Evolutionary conservation across 2,113 vertebrate species (phyloP).

Genomic region (Solenodon paradoxus): DNA sequence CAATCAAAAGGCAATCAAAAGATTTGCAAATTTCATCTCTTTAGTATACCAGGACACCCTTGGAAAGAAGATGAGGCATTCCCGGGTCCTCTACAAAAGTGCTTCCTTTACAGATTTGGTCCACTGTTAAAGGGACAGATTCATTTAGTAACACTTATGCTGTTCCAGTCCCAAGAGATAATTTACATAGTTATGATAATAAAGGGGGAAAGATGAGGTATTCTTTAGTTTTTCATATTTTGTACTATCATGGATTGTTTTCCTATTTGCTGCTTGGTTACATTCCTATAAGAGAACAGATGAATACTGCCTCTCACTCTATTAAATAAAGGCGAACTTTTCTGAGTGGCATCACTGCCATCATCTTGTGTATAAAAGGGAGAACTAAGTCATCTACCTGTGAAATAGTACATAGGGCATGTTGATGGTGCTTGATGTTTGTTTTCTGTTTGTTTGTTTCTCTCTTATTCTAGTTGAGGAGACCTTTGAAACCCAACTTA

Average conservation of each 20-base stretch:
- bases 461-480: background rate
- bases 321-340: background rate
- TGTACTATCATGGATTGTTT: background rate
- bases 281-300: background rate
- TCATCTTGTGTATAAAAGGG: background rate
- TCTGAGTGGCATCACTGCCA: background rate
- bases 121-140: background rate
- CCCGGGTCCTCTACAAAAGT: background rate
- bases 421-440: background rate
- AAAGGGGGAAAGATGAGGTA: background rate
- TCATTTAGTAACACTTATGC: background rate
- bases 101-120: background rate
- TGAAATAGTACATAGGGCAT: background rate
- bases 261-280: background rate
- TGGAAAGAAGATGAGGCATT: background rate
- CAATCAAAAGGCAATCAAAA: background rate
- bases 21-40: background rate
- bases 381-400: background rate
- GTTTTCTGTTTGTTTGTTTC: too few species aligned
- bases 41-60: background rate
- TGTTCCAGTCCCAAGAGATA: background rate
- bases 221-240: background rate
- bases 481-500: background rate
- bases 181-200: background rate
- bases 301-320: background rate